Percentiles rank a stretch among this genome's conserved stretches.
phyloP scores from a whole-genome alignment of 2,113 vertebrate species.

The Hippocampus abdominalis region DNA sequence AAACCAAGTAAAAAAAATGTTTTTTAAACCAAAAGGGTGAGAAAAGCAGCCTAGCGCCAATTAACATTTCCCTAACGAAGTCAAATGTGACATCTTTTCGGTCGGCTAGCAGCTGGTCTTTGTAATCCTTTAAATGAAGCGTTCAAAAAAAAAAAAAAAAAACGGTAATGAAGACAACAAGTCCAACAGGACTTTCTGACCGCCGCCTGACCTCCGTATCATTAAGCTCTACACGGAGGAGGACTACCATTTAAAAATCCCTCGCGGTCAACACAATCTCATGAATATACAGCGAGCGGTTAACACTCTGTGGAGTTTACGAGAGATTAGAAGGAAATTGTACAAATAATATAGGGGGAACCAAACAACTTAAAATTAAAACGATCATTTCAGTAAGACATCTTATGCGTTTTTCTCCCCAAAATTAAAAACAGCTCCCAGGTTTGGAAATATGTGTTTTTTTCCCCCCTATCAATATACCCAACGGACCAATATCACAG shows the following conservation, averaged over 20 bases:
- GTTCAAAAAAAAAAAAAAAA: conserved; percentile 26
- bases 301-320: neutral
- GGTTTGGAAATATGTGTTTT: no score
- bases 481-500: no score
- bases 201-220: conserved; percentile 15
- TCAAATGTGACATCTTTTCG: conserved; percentile 15
- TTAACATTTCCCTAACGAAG: conserved; percentile 35
- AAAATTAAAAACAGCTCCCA: no score
- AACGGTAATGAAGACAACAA: conserved; percentile 32
- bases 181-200: conserved; percentile 26
- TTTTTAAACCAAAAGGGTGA: conserved; percentile 28
- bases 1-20: conserved; percentile 12
- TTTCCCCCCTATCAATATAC: no score
- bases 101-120: conserved; percentile 28
- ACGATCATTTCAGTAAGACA: no score
- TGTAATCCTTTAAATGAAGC: conserved; percentile 23
- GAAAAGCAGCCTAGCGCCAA: conserved; percentile 23
- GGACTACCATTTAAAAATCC: conserved; percentile 13
- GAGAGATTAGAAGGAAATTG: neutral
- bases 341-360: neutral
- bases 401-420: no score
- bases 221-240: conserved; percentile 7
- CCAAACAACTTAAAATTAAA: neutral
- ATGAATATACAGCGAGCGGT: neutral
- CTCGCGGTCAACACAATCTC: conserved; percentile 18